These are phyloP conservation scores for Neomicropteryx cornuta DNA, from an alignment of 1,140 invertebrate genomes.

Conservation along the genomic window DNA sequence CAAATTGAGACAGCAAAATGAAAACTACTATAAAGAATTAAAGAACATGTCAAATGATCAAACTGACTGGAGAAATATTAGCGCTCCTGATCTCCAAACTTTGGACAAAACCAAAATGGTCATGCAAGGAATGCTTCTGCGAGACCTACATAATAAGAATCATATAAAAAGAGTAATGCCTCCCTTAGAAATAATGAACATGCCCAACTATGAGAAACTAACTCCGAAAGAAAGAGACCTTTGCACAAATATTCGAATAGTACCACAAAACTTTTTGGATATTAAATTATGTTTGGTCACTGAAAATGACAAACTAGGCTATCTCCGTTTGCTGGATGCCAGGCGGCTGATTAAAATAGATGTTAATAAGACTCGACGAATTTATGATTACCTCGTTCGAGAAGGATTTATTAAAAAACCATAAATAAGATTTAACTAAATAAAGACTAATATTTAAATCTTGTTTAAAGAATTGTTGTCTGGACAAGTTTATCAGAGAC, in stretches of 20 bases:
- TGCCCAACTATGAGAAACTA: constrained; percentile 73
- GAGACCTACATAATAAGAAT: constrained; percentile 12
- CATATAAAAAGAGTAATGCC: constrained; percentile 32
- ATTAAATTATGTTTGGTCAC: constrained; percentile 60
- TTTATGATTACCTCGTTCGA: constrained; percentile 71
- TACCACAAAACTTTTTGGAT: constrained; percentile 67
- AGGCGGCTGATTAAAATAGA: constrained; percentile 79
- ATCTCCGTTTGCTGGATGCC: constrained; percentile 66
- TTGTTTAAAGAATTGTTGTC: too few species aligned
- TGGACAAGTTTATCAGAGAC: too few species aligned
- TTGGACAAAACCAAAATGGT: constrained; percentile 2
- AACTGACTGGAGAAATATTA: constrained; percentile 25
- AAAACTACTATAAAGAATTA: constrained; percentile 43
- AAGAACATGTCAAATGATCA: constrained; percentile 34
- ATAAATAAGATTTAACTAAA: constrained; percentile 11
- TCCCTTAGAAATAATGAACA: constrained; percentile 62
- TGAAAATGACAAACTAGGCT: constrained; percentile 64
- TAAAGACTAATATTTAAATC: too few species aligned
- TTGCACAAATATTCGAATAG: constrained; percentile 60
- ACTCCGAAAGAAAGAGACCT: constrained; percentile 58
- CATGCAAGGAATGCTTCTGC: constrained; percentile 1
- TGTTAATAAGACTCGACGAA: constrained; percentile 86
- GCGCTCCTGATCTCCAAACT: constrained; percentile 15
- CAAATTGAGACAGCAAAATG: constrained; percentile 48
- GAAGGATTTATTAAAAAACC: constrained; percentile 58